phyloP scores from a whole-genome alignment of 2,888 invertebrate species.

The Xanthorhoe spadicearia region DNA sequence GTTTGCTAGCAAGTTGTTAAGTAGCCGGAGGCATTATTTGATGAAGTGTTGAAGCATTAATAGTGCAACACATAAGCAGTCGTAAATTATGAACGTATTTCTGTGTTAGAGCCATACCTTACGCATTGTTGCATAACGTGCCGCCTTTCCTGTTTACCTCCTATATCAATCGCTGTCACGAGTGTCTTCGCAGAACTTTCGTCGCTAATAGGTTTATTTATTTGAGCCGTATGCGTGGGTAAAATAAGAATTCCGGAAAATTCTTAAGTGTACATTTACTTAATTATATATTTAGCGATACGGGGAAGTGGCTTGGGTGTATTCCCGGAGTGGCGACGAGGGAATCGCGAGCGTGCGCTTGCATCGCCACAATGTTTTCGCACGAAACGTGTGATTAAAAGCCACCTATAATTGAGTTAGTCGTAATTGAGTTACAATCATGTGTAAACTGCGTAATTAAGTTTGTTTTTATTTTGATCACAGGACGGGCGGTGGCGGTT shows the following conservation, averaged over 20 bases:
- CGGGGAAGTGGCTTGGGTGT: slow-evolving; percentile 51
- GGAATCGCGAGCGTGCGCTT: slow-evolving; percentile 55
- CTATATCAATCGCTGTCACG: slow-evolving; percentile 57
- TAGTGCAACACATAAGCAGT: slow-evolving; percentile 40
- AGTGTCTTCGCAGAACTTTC: slow-evolving; percentile 42
- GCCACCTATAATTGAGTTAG: slow-evolving; percentile 64
- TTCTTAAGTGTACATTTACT: slow-evolving; percentile 54
- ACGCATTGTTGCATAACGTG: slow-evolving; percentile 58
- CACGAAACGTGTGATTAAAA: slow-evolving; percentile 60
- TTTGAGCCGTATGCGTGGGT: slow-evolving; percentile 53
- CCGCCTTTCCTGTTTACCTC: slow-evolving; percentile 48
- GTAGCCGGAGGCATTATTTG: slow-evolving; percentile 29
- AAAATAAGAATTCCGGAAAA: slow-evolving; percentile 53
- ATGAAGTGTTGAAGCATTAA: slow-evolving; percentile 33
- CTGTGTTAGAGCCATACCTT: slow-evolving; percentile 51
- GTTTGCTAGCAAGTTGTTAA: slow-evolving; percentile 30
- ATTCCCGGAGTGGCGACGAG: slow-evolving; percentile 49
- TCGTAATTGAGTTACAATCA: slow-evolving; percentile 68
- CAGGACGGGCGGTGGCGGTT: slow-evolving; percentile 70
- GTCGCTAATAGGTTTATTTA: slow-evolving; percentile 52
- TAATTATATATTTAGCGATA: slow-evolving; percentile 59
- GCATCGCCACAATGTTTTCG: slow-evolving; percentile 47
- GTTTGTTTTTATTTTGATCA: slow-evolving; percentile 67
- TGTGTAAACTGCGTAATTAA: slow-evolving; percentile 71
- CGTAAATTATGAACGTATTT: slow-evolving; percentile 44